These are phyloP conservation scores for Columba guinea DNA, from an alignment of 2,797 vertebrate genomes.

Conservation along the genomic window DNA sequence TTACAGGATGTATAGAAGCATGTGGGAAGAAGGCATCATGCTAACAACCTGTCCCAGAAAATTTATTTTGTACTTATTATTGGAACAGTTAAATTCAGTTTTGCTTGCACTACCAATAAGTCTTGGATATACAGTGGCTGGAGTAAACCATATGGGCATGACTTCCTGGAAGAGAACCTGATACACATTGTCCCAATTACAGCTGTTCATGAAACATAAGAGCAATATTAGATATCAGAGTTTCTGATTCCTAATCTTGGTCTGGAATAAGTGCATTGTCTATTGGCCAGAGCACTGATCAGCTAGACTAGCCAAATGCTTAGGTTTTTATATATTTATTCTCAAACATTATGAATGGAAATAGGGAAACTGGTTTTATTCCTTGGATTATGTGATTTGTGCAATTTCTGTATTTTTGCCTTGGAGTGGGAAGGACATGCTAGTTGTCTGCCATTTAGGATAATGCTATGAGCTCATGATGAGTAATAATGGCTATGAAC, in stretches of 20 bases:
- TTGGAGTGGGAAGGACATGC: neutral
- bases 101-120: neutral
- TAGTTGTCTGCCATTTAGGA: neutral
- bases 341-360: neutral
- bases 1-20: neutral
- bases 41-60: neutral
- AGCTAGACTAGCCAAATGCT: neutral
- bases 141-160: neutral
- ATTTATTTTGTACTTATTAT: neutral
- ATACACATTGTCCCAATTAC: constrained; percentile 1
- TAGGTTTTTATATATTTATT: neutral
- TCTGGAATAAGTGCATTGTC: neutral
- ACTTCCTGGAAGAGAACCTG: constrained; percentile 1
- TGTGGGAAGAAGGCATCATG: neutral
- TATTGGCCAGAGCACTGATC: neutral
- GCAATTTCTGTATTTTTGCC: neutral
- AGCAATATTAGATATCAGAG: neutral
- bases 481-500: neutral
- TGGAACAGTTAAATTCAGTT: neutral
- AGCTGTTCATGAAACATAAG: neutral
- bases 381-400: neutral
- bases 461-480: neutral
- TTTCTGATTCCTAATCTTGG: neutral
- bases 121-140: neutral
- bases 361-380: neutral